A percentile compares a stretch with the other conserved stretches of the same genome.
Conservation (phyloP, 2,888 invertebrate species). For the Apantesis nais region DNA sequence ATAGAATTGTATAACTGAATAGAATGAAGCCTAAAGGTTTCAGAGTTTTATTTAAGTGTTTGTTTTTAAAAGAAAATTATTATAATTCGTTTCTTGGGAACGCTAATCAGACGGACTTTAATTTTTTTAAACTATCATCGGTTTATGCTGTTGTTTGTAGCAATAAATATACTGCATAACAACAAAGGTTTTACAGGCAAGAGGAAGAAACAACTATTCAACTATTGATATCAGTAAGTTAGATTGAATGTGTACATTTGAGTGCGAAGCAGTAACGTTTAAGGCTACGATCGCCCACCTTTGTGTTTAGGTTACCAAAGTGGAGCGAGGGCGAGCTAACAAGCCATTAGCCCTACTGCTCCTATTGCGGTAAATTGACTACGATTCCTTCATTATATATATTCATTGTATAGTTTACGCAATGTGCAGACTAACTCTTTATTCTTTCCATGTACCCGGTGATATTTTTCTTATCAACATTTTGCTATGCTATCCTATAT, state of each 20-base stretch:
- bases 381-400: neutral
- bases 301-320: slow-evolving; percentile 15
- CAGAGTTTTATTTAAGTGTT: neutral
- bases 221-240: neutral
- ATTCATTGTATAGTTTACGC: neutral
- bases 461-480: neutral
- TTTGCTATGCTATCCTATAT: neutral
- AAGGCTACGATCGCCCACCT: slow-evolving; percentile 15
- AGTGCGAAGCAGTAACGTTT: neutral
- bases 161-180: neutral
- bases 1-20: neutral
- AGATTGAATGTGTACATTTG: neutral
- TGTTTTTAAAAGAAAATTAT: neutral
- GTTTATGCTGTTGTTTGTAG: neutral
- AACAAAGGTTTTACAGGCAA: neutral
- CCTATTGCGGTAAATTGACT: slow-evolving; percentile 7
- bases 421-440: neutral
- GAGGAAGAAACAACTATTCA: neutral
- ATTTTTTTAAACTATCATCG: neutral
- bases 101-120: neutral
- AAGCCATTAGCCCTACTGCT: slow-evolving; percentile 15
- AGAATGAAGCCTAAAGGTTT: neutral
- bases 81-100: neutral
- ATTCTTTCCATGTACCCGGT: neutral
- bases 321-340: slow-evolving; percentile 16